Base-by-base conservation (phyloP, 2,888 invertebrate genomes). In the Drepanosiphum platanoidis region DNA sequence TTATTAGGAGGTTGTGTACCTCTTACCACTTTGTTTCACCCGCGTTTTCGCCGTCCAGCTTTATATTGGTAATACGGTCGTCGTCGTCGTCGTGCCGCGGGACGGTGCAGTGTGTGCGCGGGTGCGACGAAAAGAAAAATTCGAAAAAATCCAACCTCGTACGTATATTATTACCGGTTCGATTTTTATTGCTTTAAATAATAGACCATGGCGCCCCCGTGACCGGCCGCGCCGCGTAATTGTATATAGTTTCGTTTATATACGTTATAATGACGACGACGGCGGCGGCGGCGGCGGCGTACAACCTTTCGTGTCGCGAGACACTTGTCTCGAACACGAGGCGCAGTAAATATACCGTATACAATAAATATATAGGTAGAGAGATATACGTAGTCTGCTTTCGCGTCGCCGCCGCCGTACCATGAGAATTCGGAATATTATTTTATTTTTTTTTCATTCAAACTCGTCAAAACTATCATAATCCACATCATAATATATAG, bases 171-270 rank as follows among this genome's bases (percentile, higher is more conserved):
- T 84, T 70, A 84, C 34, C 34, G 84, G 77, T 68, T 58, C 32
- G 77, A 77, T 84, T 84, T 83, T 84, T 84, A 84, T 84, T 84
- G 84, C 84, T 84, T 84, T 84, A 84, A 84, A 84, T 84, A 84
- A 84, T 84, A 84, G 84, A 70, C 77, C 66, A 15, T 83, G 72
- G 72, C 80, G 80, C 80, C 80, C 27, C n/a, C 36, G 22, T 46
- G 58, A 27, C 52, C 70, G 58, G 18, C 80, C 13, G 15, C 30
- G 52, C 61, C 18, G 27, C 71, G 71, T 72, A 71, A 82, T 82
- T 72, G 61, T 72, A n/a, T n/a, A n/a, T n/a, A 61, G 58, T 72
- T 82, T 72, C 30, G 81, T 39, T 52, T 75, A 30, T 75, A 30
- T 39, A 27, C 27, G 9, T 77, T 64, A 18, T n/a, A 42, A 64